phyloP scores from a whole-genome alignment of 2,113 vertebrate species.

The Cinclus cinclus region DNA sequence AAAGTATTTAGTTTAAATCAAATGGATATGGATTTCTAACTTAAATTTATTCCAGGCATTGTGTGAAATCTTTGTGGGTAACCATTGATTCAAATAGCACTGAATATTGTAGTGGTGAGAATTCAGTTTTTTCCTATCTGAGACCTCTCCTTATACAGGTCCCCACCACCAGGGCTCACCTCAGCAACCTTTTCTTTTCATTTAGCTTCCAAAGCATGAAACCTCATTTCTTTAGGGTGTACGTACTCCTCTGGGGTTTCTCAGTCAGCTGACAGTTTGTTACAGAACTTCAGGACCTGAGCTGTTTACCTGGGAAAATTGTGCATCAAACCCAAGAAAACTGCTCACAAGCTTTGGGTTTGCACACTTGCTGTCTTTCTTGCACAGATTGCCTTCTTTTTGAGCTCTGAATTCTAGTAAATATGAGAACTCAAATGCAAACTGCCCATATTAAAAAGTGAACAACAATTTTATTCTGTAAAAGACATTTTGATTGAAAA shows the following conservation, averaged over 20 bases:
- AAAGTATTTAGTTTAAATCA: constrained; percentile 17
- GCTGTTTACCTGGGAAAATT: not conserved
- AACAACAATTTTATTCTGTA: not conserved
- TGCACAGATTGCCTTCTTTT: not conserved
- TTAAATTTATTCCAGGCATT: not conserved
- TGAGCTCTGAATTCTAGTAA: not conserved
- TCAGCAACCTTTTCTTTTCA: not conserved
- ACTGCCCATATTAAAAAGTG: not conserved
- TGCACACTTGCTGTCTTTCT: not conserved
- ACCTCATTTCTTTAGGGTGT: not conserved
- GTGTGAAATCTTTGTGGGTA: not conserved
- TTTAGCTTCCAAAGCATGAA: not conserved
- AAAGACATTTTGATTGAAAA: not conserved
- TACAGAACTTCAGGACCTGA: not conserved
- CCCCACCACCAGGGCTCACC: not conserved
- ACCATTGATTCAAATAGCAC: not conserved
- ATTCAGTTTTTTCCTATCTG: not conserved
- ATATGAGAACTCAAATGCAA: not conserved
- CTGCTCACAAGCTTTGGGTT: not conserved
- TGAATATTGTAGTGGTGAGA: not conserved
- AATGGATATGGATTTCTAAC: not conserved
- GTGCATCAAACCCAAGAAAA: not conserved
- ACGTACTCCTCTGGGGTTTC: not conserved
- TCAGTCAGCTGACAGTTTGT: not conserved
- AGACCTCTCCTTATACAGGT: not conserved